Evolutionary conservation across 2,797 vertebrate genomes (phyloP).

Genomic region (Crenichthys baileyi): DNA sequence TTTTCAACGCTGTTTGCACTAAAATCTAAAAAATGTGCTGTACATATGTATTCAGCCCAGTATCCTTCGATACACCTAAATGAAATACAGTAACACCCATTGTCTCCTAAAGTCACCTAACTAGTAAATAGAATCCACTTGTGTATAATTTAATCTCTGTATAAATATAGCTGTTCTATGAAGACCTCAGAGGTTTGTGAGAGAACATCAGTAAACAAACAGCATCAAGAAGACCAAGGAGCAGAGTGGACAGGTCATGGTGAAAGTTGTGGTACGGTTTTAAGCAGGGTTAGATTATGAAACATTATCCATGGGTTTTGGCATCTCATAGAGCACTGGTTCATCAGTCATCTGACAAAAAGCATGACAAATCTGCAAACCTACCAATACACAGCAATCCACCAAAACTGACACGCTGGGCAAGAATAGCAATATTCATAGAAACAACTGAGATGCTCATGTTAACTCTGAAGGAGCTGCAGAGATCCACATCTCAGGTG

Average conservation of each 20-base stretch:
- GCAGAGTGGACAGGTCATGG: no score
- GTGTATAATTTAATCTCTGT: not conserved
- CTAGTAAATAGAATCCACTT: not conserved
- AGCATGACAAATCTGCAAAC: no score
- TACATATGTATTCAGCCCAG: not conserved
- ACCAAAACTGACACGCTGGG: not conserved
- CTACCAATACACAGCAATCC: not conserved
- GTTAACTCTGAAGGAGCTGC: not conserved
- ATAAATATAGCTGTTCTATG: not conserved
- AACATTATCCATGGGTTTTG: no score
- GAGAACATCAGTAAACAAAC: not conserved
- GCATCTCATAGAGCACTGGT: no score
- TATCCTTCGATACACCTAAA: no score
- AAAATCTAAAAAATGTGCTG: not conserved
- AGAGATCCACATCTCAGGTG: not conserved
- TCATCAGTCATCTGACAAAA: no score
- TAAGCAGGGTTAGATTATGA: no score
- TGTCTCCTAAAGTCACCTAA: not conserved
- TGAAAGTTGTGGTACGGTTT: no score
- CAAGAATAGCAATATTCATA: not conserved
- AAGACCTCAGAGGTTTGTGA: not conserved
- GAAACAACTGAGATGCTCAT: not conserved
- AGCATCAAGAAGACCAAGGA: not conserved
- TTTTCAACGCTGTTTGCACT: not conserved
- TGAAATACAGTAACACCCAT: not conserved